Base-by-base conservation (phyloP, 2,113 vertebrate species). In the Ceratotherium simum region DNA sequence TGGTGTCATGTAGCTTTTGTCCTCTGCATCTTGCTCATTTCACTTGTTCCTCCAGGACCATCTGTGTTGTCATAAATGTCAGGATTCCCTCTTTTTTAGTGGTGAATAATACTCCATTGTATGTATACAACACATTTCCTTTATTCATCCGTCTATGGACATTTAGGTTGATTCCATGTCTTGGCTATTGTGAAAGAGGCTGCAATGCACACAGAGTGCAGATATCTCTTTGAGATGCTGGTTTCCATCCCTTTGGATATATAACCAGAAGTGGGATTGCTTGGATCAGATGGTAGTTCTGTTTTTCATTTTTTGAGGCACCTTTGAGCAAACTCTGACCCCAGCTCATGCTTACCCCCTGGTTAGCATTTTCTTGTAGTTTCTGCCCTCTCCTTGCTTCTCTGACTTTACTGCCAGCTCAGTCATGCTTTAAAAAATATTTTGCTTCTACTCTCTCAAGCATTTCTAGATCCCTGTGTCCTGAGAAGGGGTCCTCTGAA, bases 201-300 rank as follows among this genome's bases (percentile, higher is more conserved):
- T 18, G 13, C 5, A 7, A 9, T 9, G 89, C 25, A 33, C 4
- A 25, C 0, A 48, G 36, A 39, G 20, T 56, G 48, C 8, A 42
- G 62, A 17, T 8, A 17, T 17, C 33, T 23, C 13, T 81, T 67
- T 18, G n/a, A 91, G 65, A 81, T 27, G 20, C 14, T 46, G 51
- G 5, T 31, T 27, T 17, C 31, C 9, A 3, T 46, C 46, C 76
- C 12, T 33, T 29, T 18, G 51, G 39, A 8, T 14, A 27, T 17
- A n/a, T 3, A n/a, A 21, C 78, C 78, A 46, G 64, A 58, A 25
- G 20, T 16, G 33, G 16, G 60, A 21, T 20, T 48, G 42, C 17
- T 21, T 21, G 64, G 31, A 2, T 39, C 78, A 8, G 8, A 25
- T 29, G 13, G 4, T 27, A n/a, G 36, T 8, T 91, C 76, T 70